Evolutionary conservation across 2,797 vertebrate genomes (phyloP), one percentile per base, ranked within the genome.

Genomic region (Tinamus major): DNA sequence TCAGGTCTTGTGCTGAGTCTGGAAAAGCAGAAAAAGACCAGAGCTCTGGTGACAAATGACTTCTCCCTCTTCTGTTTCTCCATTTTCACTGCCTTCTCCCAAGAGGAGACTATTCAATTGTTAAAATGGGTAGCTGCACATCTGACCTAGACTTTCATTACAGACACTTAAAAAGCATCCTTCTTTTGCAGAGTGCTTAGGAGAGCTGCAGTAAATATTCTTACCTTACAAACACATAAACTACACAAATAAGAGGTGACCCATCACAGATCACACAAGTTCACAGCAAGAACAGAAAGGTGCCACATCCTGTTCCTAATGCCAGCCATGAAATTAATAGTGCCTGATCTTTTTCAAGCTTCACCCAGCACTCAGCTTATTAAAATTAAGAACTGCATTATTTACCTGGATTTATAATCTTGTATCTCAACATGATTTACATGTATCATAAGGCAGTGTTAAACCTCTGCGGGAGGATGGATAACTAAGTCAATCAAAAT

Each of bases 271-370:
- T 53, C 62, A 64, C 65, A 27, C 29, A 56, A 56, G 26, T 64
- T 81, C 67, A 56, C 29, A 41, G 79, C 24, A 46, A 31, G 56
- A 81, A 29, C 58, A 74, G 56, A 78, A 87, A 74, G 41, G 26
- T 69, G 49, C 41, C 14, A 79, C 0, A 1, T 19, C 23, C 44
- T 3, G 0, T 16, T 69, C 64, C 76, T 70, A 23, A 71, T 3
- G 10, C 17, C 82, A 87, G 55, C 19, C 44, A 37, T 19, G 41
- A 56, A 61, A 61, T 16, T 78, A 24, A 44, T 1, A n/a, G 11
- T 23, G 4, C 18, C 27, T 51, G 31, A 14, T 62, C 64, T 51
- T 64, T 53, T 27, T 31, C 24, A 55, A 62, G 44, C 41, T 65
- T 35, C 51, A 44, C n/a, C 26, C 48, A 20, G 56, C 6, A n/a